A percentile compares a stretch with the other conserved stretches of the same genome.
Conservation (phyloP, 2,113 vertebrate genomes). For the Eudyptes chrysolophus region DNA sequence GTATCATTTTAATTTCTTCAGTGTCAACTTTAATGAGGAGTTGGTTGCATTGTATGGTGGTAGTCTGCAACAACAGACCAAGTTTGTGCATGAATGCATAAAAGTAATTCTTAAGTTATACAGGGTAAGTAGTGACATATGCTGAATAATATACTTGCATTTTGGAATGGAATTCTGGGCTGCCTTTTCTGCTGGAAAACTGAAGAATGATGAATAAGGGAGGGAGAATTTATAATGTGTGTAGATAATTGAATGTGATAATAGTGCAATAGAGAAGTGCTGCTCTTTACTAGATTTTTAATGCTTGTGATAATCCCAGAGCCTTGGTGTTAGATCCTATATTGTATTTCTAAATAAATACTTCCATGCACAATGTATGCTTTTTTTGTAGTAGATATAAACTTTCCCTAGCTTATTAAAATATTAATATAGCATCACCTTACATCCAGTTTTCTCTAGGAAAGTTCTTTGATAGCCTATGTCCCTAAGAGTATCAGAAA, state of each 20-base stretch:
- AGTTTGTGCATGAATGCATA: constrained; percentile 93
- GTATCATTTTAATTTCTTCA: constrained; percentile 95
- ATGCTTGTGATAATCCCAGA: not conserved
- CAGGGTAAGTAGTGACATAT: constrained; percentile 76
- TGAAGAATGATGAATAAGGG: not conserved
- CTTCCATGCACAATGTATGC: not conserved
- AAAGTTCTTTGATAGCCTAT: not conserved
- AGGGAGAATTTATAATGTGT: not conserved
- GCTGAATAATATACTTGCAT: not conserved
- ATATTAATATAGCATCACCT: not conserved
- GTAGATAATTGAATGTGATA: not conserved
- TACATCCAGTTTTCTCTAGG: not conserved
- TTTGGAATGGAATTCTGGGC: not conserved
- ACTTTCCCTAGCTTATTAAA: not conserved
- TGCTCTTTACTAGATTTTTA: not conserved
- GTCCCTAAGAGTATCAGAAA: not conserved
- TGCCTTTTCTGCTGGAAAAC: not conserved
- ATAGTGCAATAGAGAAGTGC: not conserved
- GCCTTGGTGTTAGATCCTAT: not conserved
- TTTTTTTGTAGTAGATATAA: not conserved
- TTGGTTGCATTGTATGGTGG: constrained; percentile 95
- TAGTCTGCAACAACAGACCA: constrained; percentile 88
- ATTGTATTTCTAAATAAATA: not conserved
- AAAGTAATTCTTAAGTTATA: constrained; percentile 93
- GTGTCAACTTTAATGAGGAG: constrained; percentile 96